Conservation (phyloP, 2,113 vertebrate species). For the Petrocephalus zakoni region DNA sequence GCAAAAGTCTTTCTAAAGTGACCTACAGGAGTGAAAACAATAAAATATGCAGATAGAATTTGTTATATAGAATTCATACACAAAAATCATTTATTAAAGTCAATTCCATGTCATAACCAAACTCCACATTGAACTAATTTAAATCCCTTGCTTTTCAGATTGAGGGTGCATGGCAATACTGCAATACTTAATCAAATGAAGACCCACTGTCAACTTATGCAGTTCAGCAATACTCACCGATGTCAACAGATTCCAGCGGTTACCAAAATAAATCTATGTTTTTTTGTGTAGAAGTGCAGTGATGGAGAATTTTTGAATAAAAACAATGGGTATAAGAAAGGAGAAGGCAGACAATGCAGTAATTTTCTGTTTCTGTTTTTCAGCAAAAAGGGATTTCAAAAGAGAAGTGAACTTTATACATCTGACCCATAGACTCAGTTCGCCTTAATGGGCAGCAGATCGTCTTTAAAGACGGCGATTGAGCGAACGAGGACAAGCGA, state of each 20-base stretch:
- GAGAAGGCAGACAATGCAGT: background rate
- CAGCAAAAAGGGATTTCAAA: background rate
- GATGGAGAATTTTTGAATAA: background rate
- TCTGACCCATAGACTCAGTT: background rate
- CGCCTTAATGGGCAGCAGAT: background rate
- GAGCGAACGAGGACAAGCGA: background rate
- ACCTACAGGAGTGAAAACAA: background rate
- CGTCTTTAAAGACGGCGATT: background rate
- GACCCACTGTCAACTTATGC: background rate
- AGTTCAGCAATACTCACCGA: background rate
- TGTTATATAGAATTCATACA: background rate
- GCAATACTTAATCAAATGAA: background rate
- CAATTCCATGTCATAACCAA: background rate
- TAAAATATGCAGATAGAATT: background rate
- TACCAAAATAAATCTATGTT: background rate
- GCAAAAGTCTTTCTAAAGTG: background rate
- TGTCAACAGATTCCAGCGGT: background rate
- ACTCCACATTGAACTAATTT: constrained; percentile 1
- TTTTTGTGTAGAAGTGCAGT: background rate
- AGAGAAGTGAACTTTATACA: background rate
- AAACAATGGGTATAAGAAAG: background rate
- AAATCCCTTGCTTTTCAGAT: background rate
- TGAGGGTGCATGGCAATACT: background rate
- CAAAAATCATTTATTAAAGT: background rate
- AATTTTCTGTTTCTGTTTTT: background rate